Evolutionary conservation across 2,797 vertebrate species (phyloP).

Genomic region (Sibirionetta formosa): DNA sequence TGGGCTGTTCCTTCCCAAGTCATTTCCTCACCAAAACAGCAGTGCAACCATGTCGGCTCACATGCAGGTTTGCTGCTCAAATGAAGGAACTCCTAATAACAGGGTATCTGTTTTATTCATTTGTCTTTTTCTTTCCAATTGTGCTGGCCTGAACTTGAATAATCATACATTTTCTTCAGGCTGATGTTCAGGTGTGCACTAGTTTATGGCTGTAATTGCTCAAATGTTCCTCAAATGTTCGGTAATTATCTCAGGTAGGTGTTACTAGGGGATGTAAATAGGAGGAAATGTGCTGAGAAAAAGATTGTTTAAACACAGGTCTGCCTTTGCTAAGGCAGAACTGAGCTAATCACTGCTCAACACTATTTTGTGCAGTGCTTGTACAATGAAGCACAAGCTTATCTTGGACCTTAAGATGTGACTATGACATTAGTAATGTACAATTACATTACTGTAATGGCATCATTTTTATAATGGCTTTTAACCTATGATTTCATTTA

Average conservation of each 20-base stretch:
- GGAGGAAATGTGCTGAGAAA: neutral
- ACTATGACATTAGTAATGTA: neutral
- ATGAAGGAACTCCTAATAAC: neutral
- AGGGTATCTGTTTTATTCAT: neutral
- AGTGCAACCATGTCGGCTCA: fast-evolving
- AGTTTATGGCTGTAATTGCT: neutral
- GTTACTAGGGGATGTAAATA: neutral
- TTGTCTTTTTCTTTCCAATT: neutral
- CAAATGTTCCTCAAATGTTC: neutral
- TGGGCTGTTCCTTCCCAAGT: neutral
- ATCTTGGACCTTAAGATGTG: neutral
- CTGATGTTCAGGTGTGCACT: neutral
- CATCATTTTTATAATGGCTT: conserved; percentile 15
- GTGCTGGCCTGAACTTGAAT: neutral
- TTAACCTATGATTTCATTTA: conserved; percentile 1
- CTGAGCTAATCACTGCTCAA: neutral
- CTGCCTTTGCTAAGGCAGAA: neutral
- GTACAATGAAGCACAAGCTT: neutral
- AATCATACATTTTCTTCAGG: neutral
- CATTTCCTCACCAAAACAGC: neutral
- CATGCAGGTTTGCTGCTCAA: neutral
- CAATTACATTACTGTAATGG: neutral
- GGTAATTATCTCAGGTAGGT: neutral
- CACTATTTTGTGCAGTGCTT: neutral
- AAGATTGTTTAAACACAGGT: neutral